phyloP scores from a whole-genome alignment of 1,140 invertebrate species.

The Littorina saxatilis region DNA sequence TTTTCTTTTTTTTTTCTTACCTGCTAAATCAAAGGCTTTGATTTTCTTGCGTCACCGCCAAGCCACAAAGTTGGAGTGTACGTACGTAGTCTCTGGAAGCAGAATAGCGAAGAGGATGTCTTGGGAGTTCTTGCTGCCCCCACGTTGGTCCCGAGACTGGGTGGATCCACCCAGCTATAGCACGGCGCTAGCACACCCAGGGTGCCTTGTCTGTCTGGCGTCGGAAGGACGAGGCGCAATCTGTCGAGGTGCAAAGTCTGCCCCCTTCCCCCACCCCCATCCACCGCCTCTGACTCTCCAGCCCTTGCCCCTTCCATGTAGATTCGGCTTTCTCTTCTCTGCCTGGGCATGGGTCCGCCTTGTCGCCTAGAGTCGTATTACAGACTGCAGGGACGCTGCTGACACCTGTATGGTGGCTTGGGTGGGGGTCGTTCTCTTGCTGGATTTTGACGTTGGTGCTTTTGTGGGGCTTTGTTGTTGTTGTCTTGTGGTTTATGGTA shows the following conservation, averaged over 20 bases:
- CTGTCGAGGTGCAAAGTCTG: constrained; percentile 31
- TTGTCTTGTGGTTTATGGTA: too few species aligned
- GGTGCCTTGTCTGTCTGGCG: constrained; percentile 31
- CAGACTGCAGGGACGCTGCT: not conserved
- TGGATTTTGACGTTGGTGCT: too few species aligned
- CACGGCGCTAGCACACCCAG: not conserved
- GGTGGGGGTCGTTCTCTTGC: constrained; percentile 18
- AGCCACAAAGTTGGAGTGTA: too few species aligned
- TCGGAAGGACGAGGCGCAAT: constrained; percentile 18
- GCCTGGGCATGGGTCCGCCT: not conserved
- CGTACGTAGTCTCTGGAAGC: too few species aligned
- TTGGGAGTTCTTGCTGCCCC: too few species aligned
- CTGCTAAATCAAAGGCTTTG: too few species aligned
- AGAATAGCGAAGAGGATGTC: too few species aligned
- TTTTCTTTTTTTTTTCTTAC: not conserved
- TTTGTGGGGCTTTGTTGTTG: too few species aligned
- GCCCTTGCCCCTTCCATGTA: not conserved
- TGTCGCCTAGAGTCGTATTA: not conserved
- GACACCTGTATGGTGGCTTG: constrained; percentile 16
- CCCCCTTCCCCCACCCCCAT: not conserved
- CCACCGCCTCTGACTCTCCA: too few species aligned
- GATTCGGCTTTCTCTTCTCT: not conserved
- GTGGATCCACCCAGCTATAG: too few species aligned
- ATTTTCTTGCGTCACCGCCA: too few species aligned
- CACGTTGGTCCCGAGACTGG: too few species aligned